These are phyloP conservation scores for Chirona hameri DNA, from an alignment of 2,888 invertebrate genomes.

Conservation along the genomic window DNA sequence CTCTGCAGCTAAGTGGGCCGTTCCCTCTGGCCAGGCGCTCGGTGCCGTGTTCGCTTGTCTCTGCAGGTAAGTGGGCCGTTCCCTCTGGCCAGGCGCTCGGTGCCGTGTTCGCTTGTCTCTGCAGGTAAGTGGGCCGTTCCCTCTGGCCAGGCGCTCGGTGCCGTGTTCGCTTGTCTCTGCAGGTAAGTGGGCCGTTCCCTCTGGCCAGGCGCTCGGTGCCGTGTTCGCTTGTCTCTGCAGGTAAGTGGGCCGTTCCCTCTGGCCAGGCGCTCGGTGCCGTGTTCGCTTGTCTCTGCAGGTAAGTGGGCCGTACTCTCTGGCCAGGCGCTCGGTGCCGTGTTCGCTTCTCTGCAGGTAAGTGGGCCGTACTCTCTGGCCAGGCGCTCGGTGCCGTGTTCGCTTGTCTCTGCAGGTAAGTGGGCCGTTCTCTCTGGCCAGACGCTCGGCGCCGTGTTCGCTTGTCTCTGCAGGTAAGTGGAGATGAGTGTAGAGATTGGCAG, in stretches of 20 bases:
- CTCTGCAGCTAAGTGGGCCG: conserved; percentile 64
- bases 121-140: conserved; percentile 71
- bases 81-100: conserved; percentile 89
- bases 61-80: conserved; percentile 64
- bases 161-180: conserved; percentile 70
- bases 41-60: conserved; percentile 79
- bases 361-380: conserved; percentile 80
- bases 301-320: conserved; percentile 79
- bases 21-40: conserved; percentile 82
- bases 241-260: conserved; percentile 73
- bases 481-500: too few relatives aligned
- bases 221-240: conserved; percentile 69
- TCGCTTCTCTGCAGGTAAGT: conserved; percentile 71
- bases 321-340: conserved; percentile 86
- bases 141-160: conserved; percentile 87
- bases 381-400: conserved; percentile 88
- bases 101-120: conserved; percentile 73
- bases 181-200: conserved; percentile 73
- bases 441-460: conserved; percentile 84
- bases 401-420: conserved; percentile 60
- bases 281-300: conserved; percentile 64
- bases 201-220: conserved; percentile 88
- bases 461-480: neutral
- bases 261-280: conserved; percentile 92
- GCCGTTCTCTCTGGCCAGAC: conserved; percentile 83